These are phyloP conservation scores for Loriculus beryllinus DNA, from an alignment of 2,797 vertebrate genomes.

Conservation along the genomic window DNA sequence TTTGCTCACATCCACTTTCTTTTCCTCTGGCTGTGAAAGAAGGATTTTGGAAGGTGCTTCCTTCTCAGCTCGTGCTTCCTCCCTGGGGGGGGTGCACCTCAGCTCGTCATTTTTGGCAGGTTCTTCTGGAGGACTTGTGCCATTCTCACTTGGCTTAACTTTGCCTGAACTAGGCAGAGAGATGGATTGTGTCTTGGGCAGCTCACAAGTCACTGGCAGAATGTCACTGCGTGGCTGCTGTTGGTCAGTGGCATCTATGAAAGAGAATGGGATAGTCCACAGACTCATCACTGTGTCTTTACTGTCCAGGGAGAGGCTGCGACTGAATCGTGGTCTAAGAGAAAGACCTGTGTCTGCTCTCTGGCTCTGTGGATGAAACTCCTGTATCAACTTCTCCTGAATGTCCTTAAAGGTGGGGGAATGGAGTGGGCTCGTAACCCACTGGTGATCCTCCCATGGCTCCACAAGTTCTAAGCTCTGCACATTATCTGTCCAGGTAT, in stretches of 20 bases:
- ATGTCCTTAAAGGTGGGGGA: slow-evolving; percentile 87
- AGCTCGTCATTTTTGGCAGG: slow-evolving; percentile 10
- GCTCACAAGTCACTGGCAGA: slow-evolving; percentile 23
- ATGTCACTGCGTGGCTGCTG: neutral
- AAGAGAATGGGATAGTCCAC: slow-evolving; percentile 66
- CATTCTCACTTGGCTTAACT: slow-evolving; percentile 33
- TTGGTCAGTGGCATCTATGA: slow-evolving; percentile 50
- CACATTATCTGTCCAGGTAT: slow-evolving; percentile 74
- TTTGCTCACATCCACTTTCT: neutral
- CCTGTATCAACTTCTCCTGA: slow-evolving; percentile 66
- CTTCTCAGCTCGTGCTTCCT: neutral
- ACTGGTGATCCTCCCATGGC: slow-evolving; percentile 94
- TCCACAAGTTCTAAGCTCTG: slow-evolving; percentile 90
- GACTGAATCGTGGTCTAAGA: slow-evolving; percentile 76
- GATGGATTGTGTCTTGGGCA: slow-evolving; percentile 13
- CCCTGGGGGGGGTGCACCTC: neutral
- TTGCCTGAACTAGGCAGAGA: neutral
- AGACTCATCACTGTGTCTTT: slow-evolving; percentile 68
- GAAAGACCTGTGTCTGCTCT: slow-evolving; percentile 43
- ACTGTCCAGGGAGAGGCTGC: slow-evolving; percentile 79
- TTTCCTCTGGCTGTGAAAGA: neutral
- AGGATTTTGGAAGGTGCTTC: neutral
- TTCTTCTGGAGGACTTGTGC: slow-evolving; percentile 30
- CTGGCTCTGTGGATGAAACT: slow-evolving; percentile 47
- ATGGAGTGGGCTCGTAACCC: slow-evolving; percentile 97